A percentile compares a stretch with the other conserved stretches of the same genome.
phyloP scores from a whole-genome alignment of 2,888 invertebrate species.

The Molanna angustata region DNA sequence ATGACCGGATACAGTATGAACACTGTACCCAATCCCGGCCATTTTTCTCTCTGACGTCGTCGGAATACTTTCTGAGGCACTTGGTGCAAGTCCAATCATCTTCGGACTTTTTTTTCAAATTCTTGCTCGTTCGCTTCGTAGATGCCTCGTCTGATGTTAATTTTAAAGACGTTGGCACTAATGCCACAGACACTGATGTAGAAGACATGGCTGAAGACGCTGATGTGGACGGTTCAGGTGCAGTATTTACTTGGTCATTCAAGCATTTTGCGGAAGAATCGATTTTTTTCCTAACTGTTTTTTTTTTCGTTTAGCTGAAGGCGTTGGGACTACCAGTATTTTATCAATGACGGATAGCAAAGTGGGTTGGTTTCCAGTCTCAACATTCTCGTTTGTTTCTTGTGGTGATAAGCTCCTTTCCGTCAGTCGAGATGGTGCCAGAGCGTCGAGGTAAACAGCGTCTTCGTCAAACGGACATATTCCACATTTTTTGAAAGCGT shows the following conservation, averaged over 20 bases:
- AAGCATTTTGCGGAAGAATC: constrained; percentile 5
- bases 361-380: background rate
- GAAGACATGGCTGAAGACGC: no score
- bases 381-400: constrained; percentile 3
- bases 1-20: constrained; percentile 6
- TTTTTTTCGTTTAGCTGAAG: constrained; percentile 5
- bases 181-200: no score
- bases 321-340: background rate
- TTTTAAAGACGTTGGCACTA: no score
- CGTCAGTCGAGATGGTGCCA: constrained; percentile 6
- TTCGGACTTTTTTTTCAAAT: constrained; percentile 2
- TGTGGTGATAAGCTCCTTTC: background rate
- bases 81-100: constrained; percentile 5
- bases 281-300: constrained; percentile 3
- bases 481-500: background rate
- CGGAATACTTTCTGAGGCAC: constrained; percentile 1
- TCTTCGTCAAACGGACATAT: background rate
- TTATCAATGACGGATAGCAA: background rate
- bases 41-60: constrained; percentile 9
- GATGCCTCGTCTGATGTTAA: background rate
- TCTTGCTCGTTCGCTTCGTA: constrained; percentile 1
- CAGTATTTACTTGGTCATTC: constrained; percentile 5
- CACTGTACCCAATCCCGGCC: constrained; percentile 9
- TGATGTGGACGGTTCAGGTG: constrained; percentile 3
- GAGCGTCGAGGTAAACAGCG: background rate